Percentiles rank a stretch among this genome's conserved stretches.
Evolutionary conservation across 1,140 invertebrate genomes (phyloP).

Genomic region (Nasonia longicornis): DNA sequence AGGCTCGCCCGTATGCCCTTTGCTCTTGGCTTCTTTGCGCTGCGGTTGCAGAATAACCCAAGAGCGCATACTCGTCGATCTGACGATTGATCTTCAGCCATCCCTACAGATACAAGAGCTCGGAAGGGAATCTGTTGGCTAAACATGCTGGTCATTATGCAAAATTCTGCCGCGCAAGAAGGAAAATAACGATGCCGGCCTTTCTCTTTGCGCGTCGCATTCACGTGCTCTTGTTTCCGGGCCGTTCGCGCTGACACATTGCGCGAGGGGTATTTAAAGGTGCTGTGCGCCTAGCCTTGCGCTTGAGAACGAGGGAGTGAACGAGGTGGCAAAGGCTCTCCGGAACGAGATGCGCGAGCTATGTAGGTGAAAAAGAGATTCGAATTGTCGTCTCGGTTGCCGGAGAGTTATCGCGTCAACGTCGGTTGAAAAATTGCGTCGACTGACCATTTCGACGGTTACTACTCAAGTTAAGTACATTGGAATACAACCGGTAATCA

Average conservation of each 20-base stretch:
- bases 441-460: neutral
- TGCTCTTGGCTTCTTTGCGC: neutral
- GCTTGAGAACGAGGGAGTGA: neutral
- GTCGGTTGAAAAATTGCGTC: neutral
- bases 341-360: too few species aligned
- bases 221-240: neutral
- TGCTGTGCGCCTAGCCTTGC: too few species aligned
- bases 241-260: neutral
- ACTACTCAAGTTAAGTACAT: neutral
- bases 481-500: too few species aligned
- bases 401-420: neutral
- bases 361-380: neutral
- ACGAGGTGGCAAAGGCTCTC: neutral
- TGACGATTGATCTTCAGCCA: neutral
- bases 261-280: neutral
- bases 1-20: constrained; percentile 1
- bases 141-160: constrained; percentile 62
- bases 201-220: neutral
- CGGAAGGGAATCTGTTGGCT: constrained; percentile 46
- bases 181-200: neutral
- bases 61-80: neutral
- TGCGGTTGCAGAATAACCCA: neutral
- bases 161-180: constrained; percentile 39
- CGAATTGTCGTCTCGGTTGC: too few species aligned
- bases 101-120: neutral